Conservation (phyloP, 1,140 invertebrate species). For the Drosophila kanapiae region DNA sequence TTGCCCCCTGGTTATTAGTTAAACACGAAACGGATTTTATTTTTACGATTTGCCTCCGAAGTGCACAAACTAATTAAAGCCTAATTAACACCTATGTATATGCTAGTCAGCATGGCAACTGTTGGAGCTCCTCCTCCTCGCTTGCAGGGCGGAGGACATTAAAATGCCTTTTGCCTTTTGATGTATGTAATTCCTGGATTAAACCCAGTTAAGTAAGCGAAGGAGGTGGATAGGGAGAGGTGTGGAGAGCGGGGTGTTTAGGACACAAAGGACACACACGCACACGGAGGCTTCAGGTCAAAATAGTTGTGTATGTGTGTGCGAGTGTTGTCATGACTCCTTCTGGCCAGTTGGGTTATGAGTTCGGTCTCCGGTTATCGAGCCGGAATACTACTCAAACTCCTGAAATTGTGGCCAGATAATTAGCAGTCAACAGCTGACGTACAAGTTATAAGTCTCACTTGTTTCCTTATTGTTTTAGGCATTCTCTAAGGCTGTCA, state of each 20-base stretch:
- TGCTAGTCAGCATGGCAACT: constrained; percentile 21
- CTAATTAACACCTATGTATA: constrained; percentile 48
- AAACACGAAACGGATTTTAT: constrained; percentile 45
- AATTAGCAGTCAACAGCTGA: constrained; percentile 31
- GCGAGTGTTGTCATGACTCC: constrained; percentile 25
- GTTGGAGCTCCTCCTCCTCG: background rate
- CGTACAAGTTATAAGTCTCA: constrained; percentile 6
- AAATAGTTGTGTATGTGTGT: constrained; percentile 16
- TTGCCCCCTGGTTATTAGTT: background rate
- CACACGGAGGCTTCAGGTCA: background rate
- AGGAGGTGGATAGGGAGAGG: background rate
- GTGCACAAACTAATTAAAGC: constrained; percentile 68
- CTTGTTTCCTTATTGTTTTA: constrained; percentile 16
- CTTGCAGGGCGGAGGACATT: constrained; percentile 6
- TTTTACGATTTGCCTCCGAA: constrained; percentile 44
- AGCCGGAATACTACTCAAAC: background rate
- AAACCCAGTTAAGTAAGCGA: constrained; percentile 9
- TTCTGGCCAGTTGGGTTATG: background rate
- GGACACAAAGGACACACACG: background rate
- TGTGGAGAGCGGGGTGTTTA: background rate
- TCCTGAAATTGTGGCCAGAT: constrained; percentile 28
- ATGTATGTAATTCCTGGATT: constrained; percentile 30
- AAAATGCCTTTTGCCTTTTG: constrained; percentile 33
- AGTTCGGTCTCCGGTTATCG: background rate
- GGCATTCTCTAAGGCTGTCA: background rate